Conservation (phyloP, 2,113 vertebrate genomes). For the Rhabdornis inornatus region DNA sequence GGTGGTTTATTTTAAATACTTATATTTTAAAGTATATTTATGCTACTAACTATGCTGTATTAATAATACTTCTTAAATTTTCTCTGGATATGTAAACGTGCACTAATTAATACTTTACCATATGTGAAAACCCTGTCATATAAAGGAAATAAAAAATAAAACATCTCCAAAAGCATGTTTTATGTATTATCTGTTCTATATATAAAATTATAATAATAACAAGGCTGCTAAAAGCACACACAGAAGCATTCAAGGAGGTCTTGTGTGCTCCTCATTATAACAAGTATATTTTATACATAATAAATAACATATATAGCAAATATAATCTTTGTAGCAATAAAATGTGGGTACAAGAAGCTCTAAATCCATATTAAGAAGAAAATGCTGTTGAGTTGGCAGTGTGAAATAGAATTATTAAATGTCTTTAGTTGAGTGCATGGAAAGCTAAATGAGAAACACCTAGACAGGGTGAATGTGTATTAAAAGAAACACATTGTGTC, state of each 20-base stretch:
- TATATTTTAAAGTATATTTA: background rate
- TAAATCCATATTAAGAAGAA: background rate
- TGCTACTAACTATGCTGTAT: background rate
- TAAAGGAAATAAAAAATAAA: background rate
- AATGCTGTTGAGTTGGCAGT: background rate
- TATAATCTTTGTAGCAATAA: background rate
- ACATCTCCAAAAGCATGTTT: background rate
- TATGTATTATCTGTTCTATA: background rate
- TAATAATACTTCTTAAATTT: background rate
- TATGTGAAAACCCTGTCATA: background rate
- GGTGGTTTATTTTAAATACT: background rate
- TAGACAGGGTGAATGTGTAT: rapidly evolving
- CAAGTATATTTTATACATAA: background rate
- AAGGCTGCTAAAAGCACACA: background rate
- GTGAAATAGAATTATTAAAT: background rate
- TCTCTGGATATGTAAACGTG: too few relatives aligned
- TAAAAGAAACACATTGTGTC: background rate
- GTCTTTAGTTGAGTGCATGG: background rate
- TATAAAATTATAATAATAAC: background rate
- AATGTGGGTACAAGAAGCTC: background rate
- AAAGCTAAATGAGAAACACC: background rate
- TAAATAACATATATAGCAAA: background rate
- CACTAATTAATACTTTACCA: background rate
- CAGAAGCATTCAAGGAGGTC: too few relatives aligned
- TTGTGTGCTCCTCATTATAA: background rate